Percentiles rank a stretch among this genome's conserved stretches.
phyloP scores from a whole-genome alignment of 2,113 vertebrate genomes.

The Ginglymostoma cirratum region DNA sequence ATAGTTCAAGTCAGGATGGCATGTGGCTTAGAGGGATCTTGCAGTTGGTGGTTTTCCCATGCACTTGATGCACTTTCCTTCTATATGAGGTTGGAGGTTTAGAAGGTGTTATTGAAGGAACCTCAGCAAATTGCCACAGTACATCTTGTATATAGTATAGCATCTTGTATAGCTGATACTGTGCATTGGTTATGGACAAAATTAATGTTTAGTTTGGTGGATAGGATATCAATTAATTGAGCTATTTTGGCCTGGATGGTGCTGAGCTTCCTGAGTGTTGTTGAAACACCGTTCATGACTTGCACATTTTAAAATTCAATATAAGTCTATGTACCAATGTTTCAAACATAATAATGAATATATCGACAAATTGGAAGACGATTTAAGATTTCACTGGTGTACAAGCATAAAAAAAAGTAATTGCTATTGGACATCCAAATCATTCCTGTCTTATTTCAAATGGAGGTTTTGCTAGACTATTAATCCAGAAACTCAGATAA shows the following conservation, averaged over 20 bases:
- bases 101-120: not conserved
- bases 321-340: not conserved
- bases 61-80: not conserved
- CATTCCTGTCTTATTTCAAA: not conserved
- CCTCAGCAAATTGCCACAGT: not conserved
- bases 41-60: not conserved
- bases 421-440: not conserved
- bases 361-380: not conserved
- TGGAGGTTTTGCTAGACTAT: not conserved
- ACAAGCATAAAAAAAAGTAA: not conserved
- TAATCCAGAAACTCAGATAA: no score
- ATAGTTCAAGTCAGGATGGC: not conserved
- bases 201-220: not conserved
- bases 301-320: not conserved
- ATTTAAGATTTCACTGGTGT: not conserved
- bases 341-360: not conserved
- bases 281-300: not conserved
- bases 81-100: not conserved
- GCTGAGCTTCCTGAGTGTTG: not conserved
- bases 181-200: not conserved
- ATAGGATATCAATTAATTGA: not conserved
- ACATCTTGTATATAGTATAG: not conserved
- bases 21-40: not conserved
- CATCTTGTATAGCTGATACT: not conserved
- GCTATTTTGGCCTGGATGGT: not conserved